Conservation (phyloP, 2,888 invertebrate species). For the Stenodera caucasica region DNA sequence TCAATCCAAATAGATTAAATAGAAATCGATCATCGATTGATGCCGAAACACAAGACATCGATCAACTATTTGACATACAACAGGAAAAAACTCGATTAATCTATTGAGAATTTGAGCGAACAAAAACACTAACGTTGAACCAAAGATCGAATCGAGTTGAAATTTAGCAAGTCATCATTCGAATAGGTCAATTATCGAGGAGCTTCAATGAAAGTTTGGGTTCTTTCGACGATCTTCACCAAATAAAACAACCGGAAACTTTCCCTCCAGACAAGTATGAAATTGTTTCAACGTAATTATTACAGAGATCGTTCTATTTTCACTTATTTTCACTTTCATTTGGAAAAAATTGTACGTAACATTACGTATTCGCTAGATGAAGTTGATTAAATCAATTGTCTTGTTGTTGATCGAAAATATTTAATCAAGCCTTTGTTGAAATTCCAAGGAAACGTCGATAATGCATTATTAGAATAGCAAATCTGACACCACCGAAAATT, state of each 20-base stretch:
- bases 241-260: no score
- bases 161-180: not conserved
- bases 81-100: no score
- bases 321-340: not conserved
- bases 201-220: not conserved
- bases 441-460: not conserved
- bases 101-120: not conserved
- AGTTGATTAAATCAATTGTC: not conserved
- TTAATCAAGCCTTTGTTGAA: not conserved
- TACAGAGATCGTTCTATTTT: not conserved
- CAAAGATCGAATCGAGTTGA: no score
- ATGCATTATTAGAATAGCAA: not conserved
- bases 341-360: not conserved
- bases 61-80: no score
- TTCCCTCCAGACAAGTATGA: not conserved
- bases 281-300: not conserved
- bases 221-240: no score
- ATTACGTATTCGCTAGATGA: not conserved
- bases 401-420: not conserved
- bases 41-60: not conserved
- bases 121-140: no score
- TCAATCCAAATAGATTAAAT: constrained; percentile 2
- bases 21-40: not conserved
- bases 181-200: not conserved
- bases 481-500: not conserved